A percentile compares a stretch with the other conserved stretches of the same genome.
Evolutionary conservation across 2,888 invertebrate genomes (phyloP).

Genomic region (Euproctis similis): DNA sequence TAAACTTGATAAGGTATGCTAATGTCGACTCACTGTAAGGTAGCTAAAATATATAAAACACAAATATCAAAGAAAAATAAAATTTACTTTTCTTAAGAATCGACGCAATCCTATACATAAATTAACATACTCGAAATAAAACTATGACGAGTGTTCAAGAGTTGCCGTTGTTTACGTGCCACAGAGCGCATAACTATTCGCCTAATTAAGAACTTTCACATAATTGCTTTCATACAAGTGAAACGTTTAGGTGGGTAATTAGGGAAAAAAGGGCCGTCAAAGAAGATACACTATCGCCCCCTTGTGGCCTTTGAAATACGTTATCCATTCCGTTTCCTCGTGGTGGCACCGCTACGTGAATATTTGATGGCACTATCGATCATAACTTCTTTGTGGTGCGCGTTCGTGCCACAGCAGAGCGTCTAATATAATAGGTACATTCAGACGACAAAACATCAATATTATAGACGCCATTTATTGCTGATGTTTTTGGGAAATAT

Average conservation of each 20-base stretch:
- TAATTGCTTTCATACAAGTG: constrained; percentile 30
- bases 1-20: constrained; percentile 6
- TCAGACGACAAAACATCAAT: too few species aligned
- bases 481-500: too few species aligned
- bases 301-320: constrained; percentile 62
- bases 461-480: too few species aligned
- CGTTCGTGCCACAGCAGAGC: constrained; percentile 19
- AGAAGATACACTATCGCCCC: constrained; percentile 38
- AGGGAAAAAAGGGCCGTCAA: constrained; percentile 37
- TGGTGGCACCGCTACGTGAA: constrained; percentile 54
- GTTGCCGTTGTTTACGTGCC: constrained; percentile 9
- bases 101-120: constrained; percentile 10
- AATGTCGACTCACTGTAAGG: constrained; percentile 1
- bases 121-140: constrained; percentile 12
- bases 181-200: constrained; percentile 15
- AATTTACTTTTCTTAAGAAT: constrained; percentile 2
- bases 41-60: constrained; percentile 2
- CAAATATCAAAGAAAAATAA: constrained; percentile 1
- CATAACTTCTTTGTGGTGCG: constrained; percentile 62
- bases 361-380: constrained; percentile 72
- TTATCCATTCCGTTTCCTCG: constrained; percentile 61
- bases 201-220: constrained; percentile 15
- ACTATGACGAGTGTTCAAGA: constrained; percentile 10
- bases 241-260: constrained; percentile 47
- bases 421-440: too few species aligned